phyloP scores from a whole-genome alignment of 2,113 vertebrate species.

The Ctenomys sociabilis region DNA sequence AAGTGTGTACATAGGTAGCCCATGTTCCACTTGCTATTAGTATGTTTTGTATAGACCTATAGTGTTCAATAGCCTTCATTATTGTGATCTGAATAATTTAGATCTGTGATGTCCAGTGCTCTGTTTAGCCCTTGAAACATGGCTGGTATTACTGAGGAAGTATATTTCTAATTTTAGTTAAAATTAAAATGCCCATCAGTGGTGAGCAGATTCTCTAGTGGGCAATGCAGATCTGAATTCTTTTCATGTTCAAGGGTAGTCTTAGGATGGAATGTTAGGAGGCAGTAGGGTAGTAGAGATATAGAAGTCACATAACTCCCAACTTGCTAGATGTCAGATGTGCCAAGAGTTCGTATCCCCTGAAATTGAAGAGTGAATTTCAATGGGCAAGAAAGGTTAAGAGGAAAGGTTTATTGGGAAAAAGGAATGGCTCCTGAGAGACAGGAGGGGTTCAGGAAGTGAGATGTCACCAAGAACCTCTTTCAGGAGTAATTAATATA shows the following conservation, averaged over 20 bases:
- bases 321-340: not conserved
- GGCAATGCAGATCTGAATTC: not conserved
- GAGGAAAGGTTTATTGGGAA: not conserved
- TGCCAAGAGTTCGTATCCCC: not conserved
- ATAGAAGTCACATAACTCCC: not conserved
- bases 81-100: not conserved
- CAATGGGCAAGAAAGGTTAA: not conserved
- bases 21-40: not conserved
- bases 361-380: not conserved
- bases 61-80: not conserved
- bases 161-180: not conserved
- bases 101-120: not conserved
- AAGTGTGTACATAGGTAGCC: accelerated
- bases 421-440: not conserved
- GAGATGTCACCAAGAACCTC: not conserved
- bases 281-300: not conserved
- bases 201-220: not conserved
- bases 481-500: not conserved
- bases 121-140: not conserved
- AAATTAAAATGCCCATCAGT: not conserved
- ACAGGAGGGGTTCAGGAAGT: not conserved
- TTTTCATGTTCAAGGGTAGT: not conserved
- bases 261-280: not conserved
- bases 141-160: not conserved
- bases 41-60: not conserved